Percentiles rank a stretch among this genome's conserved stretches.
Conservation (phyloP, 2,888 invertebrate species). For the Cephus rjabovi region DNA sequence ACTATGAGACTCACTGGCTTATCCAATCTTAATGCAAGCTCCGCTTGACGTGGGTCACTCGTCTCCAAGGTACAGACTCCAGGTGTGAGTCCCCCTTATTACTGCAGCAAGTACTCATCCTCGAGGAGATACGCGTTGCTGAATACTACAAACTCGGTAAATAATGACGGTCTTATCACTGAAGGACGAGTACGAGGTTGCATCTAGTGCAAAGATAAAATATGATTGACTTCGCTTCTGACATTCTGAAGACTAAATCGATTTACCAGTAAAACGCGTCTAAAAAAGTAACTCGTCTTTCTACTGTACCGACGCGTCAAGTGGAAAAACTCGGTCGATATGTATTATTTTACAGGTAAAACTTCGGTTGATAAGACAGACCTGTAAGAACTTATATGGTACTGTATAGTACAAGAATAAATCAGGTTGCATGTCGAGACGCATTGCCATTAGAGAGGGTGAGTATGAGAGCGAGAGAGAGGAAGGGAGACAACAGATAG, state of each 20-base stretch:
- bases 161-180: neutral
- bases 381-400: neutral
- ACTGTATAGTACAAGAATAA: neutral
- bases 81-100: neutral
- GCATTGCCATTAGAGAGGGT: neutral
- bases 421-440: conserved; percentile 1
- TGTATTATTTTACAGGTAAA: neutral
- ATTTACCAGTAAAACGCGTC: neutral
- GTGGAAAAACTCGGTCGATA: neutral
- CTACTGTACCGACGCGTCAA: neutral
- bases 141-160: neutral
- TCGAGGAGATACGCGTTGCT: neutral
- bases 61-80: neutral
- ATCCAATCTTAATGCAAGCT: neutral
- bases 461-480: neutral
- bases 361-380: neutral
- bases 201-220: neutral
- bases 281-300: neutral
- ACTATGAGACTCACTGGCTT: neutral
- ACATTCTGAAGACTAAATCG: neutral
- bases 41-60: neutral
- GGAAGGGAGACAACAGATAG: neutral
- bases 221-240: neutral
- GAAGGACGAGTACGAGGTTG: neutral
- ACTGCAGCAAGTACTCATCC: neutral